Percentiles rank a stretch among this genome's conserved stretches.
Conservation (phyloP, 2,888 invertebrate species). For the Torymus texanus region DNA sequence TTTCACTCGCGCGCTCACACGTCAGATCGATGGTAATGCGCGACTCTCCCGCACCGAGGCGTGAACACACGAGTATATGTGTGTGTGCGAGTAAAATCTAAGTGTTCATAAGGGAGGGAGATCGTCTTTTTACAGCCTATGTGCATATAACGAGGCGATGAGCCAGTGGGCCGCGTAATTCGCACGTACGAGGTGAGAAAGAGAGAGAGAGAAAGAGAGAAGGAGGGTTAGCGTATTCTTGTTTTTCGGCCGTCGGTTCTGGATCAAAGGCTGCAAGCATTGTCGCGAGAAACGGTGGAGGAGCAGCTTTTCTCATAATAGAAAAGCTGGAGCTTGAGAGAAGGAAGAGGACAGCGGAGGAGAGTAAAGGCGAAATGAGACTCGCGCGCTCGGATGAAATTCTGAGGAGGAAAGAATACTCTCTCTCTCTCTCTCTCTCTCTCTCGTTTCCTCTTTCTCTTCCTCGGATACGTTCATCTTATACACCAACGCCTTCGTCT, state of each 20-base stretch:
- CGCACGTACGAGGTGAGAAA: no score
- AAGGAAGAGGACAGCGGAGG: not conserved
- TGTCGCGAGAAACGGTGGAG: no score
- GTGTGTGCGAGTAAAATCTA: no score
- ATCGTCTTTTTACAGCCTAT: no score
- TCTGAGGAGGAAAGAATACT: not conserved
- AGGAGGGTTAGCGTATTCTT: not conserved
- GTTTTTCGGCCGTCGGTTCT: not conserved
- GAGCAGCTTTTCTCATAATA: no score
- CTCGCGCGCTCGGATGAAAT: not conserved
- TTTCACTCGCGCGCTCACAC: no score
- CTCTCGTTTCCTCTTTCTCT: not conserved
- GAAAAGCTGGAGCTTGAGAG: not conserved
- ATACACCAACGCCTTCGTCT: constrained; percentile 4
- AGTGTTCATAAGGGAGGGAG: no score
- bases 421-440: not conserved
- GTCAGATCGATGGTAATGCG: constrained; percentile 18
- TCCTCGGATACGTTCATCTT: no score
- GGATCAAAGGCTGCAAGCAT: not conserved
- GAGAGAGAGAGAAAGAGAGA: no score
- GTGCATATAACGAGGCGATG: no score
- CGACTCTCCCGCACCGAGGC: not conserved
- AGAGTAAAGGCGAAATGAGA: constrained; percentile 9
- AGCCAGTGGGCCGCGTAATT: no score
- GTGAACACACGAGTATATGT: not conserved